These are phyloP conservation scores for Panulirus ornatus DNA, from an alignment of 1,140 invertebrate species.

Conservation along the genomic window DNA sequence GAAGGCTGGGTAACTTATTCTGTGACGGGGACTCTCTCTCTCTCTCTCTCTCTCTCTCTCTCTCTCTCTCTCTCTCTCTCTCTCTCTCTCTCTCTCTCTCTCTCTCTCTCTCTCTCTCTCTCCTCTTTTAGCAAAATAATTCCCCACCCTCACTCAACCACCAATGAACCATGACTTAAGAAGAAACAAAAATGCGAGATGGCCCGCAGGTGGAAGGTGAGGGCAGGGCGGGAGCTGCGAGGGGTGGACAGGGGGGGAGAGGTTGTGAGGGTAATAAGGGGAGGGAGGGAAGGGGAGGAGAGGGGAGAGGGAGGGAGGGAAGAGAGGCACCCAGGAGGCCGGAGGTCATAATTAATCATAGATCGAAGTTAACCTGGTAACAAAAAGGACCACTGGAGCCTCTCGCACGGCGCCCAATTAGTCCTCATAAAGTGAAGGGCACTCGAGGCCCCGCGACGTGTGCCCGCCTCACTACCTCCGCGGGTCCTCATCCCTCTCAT, in stretches of 20 bases:
- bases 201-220: neutral
- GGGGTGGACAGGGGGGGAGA: neutral
- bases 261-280: neutral
- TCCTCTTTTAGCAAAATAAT: neutral
- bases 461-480: neutral
- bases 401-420: conserved; percentile 41
- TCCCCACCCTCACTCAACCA: too few species aligned
- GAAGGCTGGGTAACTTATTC: too few species aligned
- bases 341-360: conserved; percentile 22
- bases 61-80: neutral
- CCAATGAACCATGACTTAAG: too few species aligned
- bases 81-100: neutral
- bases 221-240: neutral
- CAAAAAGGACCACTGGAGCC: conserved; percentile 33
- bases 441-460: conserved; percentile 6
- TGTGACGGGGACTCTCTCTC: neutral
- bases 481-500: neutral
- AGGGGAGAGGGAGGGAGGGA: neutral
- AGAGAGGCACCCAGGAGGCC: neutral
- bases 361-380: too few species aligned
- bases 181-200: neutral
- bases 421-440: conserved; percentile 39
- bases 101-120: neutral
- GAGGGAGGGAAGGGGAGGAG: neutral
- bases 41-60: neutral